Evolutionary conservation across 1,140 invertebrate genomes (phyloP).

Genomic region (Drosophila pandora): DNA sequence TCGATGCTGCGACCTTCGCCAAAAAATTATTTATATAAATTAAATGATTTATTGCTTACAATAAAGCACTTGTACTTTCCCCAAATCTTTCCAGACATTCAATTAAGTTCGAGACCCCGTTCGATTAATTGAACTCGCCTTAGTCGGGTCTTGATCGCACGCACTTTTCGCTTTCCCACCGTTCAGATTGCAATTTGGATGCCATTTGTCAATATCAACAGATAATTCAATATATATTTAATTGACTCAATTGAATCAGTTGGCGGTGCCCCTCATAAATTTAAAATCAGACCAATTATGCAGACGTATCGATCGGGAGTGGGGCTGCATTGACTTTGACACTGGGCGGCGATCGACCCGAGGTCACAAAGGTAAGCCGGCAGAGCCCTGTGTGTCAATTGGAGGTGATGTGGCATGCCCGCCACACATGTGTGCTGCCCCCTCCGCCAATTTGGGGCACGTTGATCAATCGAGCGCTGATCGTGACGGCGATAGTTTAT

Average conservation of each 20-base stretch:
- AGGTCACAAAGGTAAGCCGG: not conserved
- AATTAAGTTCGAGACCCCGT: slow-evolving; percentile 24
- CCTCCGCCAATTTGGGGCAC: slow-evolving; percentile 29
- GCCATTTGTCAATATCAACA: slow-evolving; percentile 77
- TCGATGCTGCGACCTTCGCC: not conserved
- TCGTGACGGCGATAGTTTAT: slow-evolving; percentile 13
- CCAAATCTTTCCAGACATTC: slow-evolving; percentile 20
- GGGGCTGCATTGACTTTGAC: slow-evolving; percentile 47
- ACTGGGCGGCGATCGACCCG: slow-evolving; percentile 52
- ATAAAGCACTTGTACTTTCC: not conserved
- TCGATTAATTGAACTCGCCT: slow-evolving; percentile 50
- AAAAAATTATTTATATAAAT: not conserved
- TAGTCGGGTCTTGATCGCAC: slow-evolving; percentile 22
- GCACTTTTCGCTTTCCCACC: slow-evolving; percentile 66
- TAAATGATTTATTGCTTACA: not conserved
- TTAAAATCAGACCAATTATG: slow-evolving; percentile 71
- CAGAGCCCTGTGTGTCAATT: slow-evolving; percentile 32
- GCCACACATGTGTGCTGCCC: slow-evolving; percentile 49
- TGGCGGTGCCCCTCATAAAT: slow-evolving; percentile 57
- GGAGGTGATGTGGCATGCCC: slow-evolving; percentile 47
- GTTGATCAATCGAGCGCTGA: slow-evolving; percentile 55
- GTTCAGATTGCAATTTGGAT: slow-evolving; percentile 61
- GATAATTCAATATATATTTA: slow-evolving; percentile 73
- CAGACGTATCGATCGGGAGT: slow-evolving; percentile 25
- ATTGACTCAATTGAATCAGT: slow-evolving; percentile 75